Evolutionary conservation across 1,140 invertebrate species (phyloP), one percentile per base, ranked within the genome.

Genomic region (Aradophagus sp.): DNA sequence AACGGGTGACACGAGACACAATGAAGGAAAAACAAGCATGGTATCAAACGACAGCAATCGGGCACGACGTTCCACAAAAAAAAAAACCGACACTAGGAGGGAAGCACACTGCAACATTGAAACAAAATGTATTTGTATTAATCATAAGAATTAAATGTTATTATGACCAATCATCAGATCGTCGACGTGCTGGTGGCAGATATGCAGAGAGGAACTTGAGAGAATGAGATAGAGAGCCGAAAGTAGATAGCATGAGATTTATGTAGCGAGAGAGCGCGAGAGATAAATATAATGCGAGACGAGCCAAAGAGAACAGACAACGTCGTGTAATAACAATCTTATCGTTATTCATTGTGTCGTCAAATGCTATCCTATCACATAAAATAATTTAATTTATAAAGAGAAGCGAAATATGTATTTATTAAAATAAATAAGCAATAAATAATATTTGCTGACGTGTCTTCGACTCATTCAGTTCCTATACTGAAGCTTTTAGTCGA

Each of bases 381-480:
- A 84, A 83, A 81, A 73, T 84, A 84, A 86, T 84, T 84, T 84
- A 84, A 83, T 84, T 84, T 85, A 85, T 85, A 84, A 85, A 85
- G 77, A 82, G 73, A 83, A 81, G 76, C 78, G 81, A 84, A 82
- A 82, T 82, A 86, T 84, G 84, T 86, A 85, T 85, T 85, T 84
- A 85, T 85, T 85, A 85, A 84, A 84, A 77, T 85, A 84, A 85
- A 83, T 85, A 84, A 85, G 82, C 81, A 85, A 84, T 83, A 84
- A 85, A 84, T 80, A 80, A 81, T n/a, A n/a, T n/a, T n/a, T n/a
- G n/a, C n/a, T n/a, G n/a, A n/a, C n/a, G n/a, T n/a, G n/a, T n/a
- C n/a, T n/a, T n/a, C n/a, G n/a, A n/a, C n/a, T n/a, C n/a, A n/a
- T n/a, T n/a, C n/a, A n/a, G n/a, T n/a, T n/a, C n/a, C n/a, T n/a